Evolutionary conservation across 53 echinoderm and acorn worm genomes (phyloP), one percentile per base, ranked within the genome.

Genomic region (Mesocentrotus franciscanus): DNA sequence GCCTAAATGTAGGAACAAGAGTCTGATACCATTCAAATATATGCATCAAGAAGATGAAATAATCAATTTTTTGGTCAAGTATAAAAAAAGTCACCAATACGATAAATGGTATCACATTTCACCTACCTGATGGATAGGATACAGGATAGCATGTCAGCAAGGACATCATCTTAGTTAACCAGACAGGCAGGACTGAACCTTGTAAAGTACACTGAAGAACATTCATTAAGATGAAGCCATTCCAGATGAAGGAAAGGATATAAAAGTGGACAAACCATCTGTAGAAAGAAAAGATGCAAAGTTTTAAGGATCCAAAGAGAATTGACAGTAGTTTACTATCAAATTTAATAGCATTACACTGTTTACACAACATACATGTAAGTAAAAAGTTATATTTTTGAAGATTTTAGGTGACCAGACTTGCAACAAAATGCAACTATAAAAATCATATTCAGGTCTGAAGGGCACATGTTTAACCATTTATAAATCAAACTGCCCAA

Each of bases 261-360:
- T 98, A 98, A 84, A 97, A 98, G 96, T 98, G 97, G 55, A 94
- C 95, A 68, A 98, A 98, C 90, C 95, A 97, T 56, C 98, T 98
- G 96, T 39, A 96, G 68, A 34, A 34, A 78, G 49, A 92, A 89
- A 34, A 56, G n/a, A 59, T 57, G 35, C 58, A 85, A 85, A 39
- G 17, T 34, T 32, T 32, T 32, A 32, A n/a, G 16, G 16, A 32
- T 29, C 14, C 13, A 34, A 5, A 27, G 33, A 78, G 78, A 27
- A 78, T 29, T 13, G 29, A 14, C 78, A 24, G 16, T 15, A 78
- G 1, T 78, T 78, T 32, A 78, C 30, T 78, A 32, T 34, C 13
- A 78, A 49, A 4, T 49, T 49, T n/a, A n/a, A n/a, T n/a, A 2
- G 49, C 49, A 49, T 49, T 49, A 49, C n/a, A n/a, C n/a, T n/a